A percentile compares a stretch with the other conserved stretches of the same genome.
Evolutionary conservation across 1,140 invertebrate genomes (phyloP).

Genomic region (Zaprionus lachaisei): DNA sequence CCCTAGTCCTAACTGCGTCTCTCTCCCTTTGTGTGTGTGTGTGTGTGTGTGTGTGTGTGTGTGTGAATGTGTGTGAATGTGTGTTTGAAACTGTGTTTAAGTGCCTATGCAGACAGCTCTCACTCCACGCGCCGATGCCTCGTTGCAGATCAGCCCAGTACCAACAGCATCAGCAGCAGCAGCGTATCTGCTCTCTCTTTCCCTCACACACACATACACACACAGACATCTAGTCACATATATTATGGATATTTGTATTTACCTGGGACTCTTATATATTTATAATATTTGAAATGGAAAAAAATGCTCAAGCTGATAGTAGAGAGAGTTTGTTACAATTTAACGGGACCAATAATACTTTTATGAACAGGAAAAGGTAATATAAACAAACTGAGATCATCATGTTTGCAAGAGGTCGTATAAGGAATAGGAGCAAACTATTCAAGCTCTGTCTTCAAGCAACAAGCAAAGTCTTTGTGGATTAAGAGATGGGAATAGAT

Average conservation of each 20-base stretch:
- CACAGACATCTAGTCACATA: not conserved
- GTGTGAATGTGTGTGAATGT: slow-evolving; percentile 18
- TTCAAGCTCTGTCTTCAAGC: too few species aligned
- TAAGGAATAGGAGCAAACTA: too few species aligned
- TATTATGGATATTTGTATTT: not conserved
- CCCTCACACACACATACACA: not conserved
- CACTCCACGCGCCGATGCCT: not conserved
- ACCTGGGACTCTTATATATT: not conserved
- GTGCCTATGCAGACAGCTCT: slow-evolving; percentile 35
- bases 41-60: slow-evolving; percentile 32
- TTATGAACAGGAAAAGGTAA: not conserved
- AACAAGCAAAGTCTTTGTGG: too few species aligned
- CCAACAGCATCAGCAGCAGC: slow-evolving; percentile 7
- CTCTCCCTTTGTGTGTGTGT: slow-evolving; percentile 25
- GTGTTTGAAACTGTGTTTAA: slow-evolving; percentile 47
- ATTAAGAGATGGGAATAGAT: too few species aligned
- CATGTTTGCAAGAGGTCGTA: not conserved
- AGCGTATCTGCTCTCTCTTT: slow-evolving; percentile 1
- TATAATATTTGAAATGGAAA: not conserved
- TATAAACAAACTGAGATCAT: not conserved
- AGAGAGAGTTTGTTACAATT: not conserved
- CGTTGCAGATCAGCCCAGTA: slow-evolving; percentile 6
- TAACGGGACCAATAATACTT: not conserved
- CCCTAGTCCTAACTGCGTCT: slow-evolving; percentile 14
- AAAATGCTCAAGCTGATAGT: not conserved